A percentile compares a stretch with the other conserved stretches of the same genome.
Conservation (phyloP, 2,113 vertebrate species). For the Oenanthe melanoleuca region DNA sequence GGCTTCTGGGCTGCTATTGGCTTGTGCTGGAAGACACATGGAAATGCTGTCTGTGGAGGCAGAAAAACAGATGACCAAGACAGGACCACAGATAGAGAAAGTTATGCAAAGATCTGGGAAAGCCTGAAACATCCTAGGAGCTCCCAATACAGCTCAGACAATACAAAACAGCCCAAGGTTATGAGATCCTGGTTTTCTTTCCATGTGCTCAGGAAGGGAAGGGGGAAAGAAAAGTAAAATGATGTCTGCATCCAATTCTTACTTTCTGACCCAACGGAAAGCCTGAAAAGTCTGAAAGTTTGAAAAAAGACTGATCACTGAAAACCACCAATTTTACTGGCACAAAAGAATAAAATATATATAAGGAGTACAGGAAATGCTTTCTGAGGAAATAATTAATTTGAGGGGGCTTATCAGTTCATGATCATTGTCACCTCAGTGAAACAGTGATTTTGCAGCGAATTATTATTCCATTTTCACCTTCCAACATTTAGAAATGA, state of each 20-base stretch:
- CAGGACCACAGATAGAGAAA: background rate
- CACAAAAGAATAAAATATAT: background rate
- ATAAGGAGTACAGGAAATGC: background rate
- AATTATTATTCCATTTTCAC: background rate
- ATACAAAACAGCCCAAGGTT: background rate
- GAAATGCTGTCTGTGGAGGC: background rate
- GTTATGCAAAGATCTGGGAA: background rate
- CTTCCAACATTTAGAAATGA: background rate
- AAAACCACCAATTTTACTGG: background rate
- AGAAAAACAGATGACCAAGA: background rate
- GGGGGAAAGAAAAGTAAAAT: background rate
- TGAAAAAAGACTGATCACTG: background rate
- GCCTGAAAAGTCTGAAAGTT: background rate
- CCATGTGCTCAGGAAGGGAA: background rate
- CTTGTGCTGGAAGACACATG: background rate
- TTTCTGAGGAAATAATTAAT: conserved; percentile 19
- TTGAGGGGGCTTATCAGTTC: background rate
- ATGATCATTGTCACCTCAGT: background rate
- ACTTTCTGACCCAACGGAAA: rapidly evolving
- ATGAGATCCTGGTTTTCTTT: background rate
- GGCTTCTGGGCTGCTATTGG: background rate
- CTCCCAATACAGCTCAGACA: background rate
- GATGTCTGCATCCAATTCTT: background rate
- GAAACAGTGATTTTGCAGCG: background rate
- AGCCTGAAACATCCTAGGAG: background rate